These are phyloP conservation scores for Drosophila lacicola DNA, from an alignment of 2,888 invertebrate genomes.

Conservation along the genomic window DNA sequence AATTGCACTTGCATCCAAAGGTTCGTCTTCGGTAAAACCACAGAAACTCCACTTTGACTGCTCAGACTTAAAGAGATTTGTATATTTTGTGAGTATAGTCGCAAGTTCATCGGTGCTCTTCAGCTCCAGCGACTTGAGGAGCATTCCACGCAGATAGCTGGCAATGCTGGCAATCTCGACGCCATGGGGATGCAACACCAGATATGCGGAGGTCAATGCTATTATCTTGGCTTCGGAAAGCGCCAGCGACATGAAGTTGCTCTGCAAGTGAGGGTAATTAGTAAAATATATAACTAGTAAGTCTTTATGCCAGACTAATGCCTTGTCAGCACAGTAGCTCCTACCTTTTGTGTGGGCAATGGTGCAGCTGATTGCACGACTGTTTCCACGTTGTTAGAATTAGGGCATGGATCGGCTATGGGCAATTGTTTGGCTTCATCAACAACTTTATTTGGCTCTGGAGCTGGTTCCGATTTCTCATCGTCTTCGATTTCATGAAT, in stretches of 20 bases:
- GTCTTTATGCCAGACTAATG: too few relatives aligned
- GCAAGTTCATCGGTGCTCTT: constrained; percentile 90
- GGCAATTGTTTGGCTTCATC: constrained; percentile 23
- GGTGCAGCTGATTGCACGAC: neutral
- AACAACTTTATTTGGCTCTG: constrained; percentile 1
- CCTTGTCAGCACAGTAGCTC: too few relatives aligned
- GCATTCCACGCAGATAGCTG: constrained; percentile 92
- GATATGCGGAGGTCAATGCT: constrained; percentile 94
- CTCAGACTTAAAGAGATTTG: constrained; percentile 91
- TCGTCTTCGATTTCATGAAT: constrained; percentile 74
- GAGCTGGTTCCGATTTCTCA: constrained; percentile 49
- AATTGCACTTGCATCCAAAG: constrained; percentile 34
- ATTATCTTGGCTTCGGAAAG: constrained; percentile 90
- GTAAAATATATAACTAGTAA: neutral
- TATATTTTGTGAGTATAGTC: constrained; percentile 91
- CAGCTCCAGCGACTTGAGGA: constrained; percentile 88
- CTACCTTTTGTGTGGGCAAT: constrained; percentile 30
- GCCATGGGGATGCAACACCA: constrained; percentile 95
- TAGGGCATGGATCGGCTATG: constrained; percentile 18
- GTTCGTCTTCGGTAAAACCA: constrained; percentile 84
- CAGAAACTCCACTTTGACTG: constrained; percentile 91
- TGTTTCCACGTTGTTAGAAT: constrained; percentile 11
- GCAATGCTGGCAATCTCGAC: constrained; percentile 95
- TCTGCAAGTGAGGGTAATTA: constrained; percentile 19
- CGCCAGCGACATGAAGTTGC: constrained; percentile 42